Evolutionary conservation across 2,113 vertebrate species (phyloP), one percentile per base, ranked within the genome.

Genomic region (Propithecus coquereli): DNA sequence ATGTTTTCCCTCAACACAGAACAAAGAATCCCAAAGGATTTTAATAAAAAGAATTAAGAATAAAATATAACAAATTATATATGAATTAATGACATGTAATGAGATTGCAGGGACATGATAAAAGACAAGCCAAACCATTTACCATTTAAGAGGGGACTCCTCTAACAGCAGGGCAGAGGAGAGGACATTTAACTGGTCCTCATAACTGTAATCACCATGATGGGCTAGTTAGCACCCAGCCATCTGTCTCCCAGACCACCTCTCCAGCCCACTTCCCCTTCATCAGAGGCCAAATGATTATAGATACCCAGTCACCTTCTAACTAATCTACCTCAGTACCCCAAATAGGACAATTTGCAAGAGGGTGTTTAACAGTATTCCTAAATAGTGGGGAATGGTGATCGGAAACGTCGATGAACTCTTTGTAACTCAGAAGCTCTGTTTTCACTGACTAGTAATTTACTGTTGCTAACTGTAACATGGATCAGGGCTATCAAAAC

Each of bases 11-110:
- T 43, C 47, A 79, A 81, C 18, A 25, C 14, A 80, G 88, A 87
- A 54, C 6, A 17, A 70, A 63, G 68, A 94, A 70, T 70, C 50
- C 34, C 23, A 54, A 84, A 57, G 2, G 22, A 86, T 83, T 43
- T 87, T 22, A 80, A 76, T 82, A 79, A 83, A n/a, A 81, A 86
- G 54, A 95, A 76, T 71, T 43, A 76, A 85, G 87, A 88, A 71
- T 91, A 73, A 93, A 95, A 89, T 79, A 23, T 9, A n/a, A 34
- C n/a, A 77, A 94, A 23, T 5, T 17, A 9, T n/a, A 32, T 61
- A 54, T 18, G 43, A 45, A 76, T 89, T 77, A 34, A 65, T 71
- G 27, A 30, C 27, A 73, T n/a, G 6, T 32, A 57, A n/a, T 54
- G 32, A 79, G 85, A 54, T 43, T 23, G 3, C 54, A 77, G 32